Evolutionary conservation across 2,797 vertebrate species (phyloP).

Genomic region (Syngnathus rostellatus): DNA sequence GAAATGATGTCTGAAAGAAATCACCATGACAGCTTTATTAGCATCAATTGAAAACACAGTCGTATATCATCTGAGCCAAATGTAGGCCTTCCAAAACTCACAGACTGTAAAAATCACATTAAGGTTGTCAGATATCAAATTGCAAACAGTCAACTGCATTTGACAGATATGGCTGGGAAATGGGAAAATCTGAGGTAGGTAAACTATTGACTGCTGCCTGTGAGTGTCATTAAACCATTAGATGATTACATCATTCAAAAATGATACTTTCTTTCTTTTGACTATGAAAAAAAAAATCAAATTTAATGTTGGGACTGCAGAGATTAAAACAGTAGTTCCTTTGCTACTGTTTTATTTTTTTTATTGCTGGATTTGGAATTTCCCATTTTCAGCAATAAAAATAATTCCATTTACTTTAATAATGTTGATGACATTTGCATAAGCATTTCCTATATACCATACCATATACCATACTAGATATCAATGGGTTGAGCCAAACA

Average conservation of each 20-base stretch:
- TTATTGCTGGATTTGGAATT: constrained; percentile 2
- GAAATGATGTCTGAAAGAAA: constrained; percentile 78
- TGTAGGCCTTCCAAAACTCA: constrained; percentile 41
- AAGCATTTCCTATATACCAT: not conserved
- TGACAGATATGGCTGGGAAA: not conserved
- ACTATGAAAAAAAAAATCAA: not conserved
- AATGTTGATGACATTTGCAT: not conserved
- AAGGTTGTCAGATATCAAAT: constrained; percentile 36
- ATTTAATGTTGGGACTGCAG: not conserved
- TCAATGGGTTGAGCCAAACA: not conserved
- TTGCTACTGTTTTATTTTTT: not conserved
- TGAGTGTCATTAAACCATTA: not conserved
- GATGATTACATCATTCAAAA: not conserved
- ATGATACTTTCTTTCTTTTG: not conserved
- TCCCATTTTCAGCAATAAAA: not conserved
- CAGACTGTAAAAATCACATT: constrained; percentile 36
- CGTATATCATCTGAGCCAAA: constrained; percentile 29
- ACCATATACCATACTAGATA: not conserved
- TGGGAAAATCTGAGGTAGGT: not conserved
- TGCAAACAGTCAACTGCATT: constrained; percentile 15
- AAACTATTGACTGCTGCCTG: not conserved
- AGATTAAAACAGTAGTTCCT: not conserved
- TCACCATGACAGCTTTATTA: constrained; percentile 43
- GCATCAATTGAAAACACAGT: constrained; percentile 35
- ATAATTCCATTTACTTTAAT: not conserved